These are phyloP conservation scores for Ciconia maguari DNA, from an alignment of 2,113 vertebrate genomes.

Conservation along the genomic window DNA sequence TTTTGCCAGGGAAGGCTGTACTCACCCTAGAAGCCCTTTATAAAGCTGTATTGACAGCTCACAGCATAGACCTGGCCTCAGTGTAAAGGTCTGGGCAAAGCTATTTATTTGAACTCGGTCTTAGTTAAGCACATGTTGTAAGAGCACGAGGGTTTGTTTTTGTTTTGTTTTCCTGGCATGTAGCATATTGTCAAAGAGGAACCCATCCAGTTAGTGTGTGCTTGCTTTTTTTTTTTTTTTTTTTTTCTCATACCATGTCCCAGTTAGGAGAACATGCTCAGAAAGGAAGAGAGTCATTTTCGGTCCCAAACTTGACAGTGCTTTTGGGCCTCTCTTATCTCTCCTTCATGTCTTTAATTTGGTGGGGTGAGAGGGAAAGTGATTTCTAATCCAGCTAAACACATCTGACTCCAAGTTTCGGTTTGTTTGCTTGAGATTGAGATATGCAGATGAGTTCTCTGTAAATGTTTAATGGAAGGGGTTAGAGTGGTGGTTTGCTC, in stretches of 20 bases:
- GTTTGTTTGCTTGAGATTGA: neutral
- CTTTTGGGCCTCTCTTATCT: neutral
- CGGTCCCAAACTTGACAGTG: neutral
- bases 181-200: neutral
- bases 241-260: neutral
- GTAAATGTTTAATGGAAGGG: conserved; percentile 64
- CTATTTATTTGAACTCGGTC: neutral
- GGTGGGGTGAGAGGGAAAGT: neutral
- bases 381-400: neutral
- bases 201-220: neutral
- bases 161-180: neutral
- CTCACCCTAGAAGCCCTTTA: neutral
- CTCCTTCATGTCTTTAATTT: neutral
- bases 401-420: neutral
- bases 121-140: neutral
- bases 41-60: neutral
- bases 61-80: neutral
- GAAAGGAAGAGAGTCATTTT: neutral
- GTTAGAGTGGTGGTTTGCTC: conserved; percentile 14
- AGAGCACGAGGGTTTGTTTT: neutral
- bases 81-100: conserved; percentile 1
- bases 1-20: neutral
- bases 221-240: neutral
- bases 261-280: neutral
- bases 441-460: neutral